Conservation (phyloP, 2,888 invertebrate species). For the Aspidiotus rigidus region DNA sequence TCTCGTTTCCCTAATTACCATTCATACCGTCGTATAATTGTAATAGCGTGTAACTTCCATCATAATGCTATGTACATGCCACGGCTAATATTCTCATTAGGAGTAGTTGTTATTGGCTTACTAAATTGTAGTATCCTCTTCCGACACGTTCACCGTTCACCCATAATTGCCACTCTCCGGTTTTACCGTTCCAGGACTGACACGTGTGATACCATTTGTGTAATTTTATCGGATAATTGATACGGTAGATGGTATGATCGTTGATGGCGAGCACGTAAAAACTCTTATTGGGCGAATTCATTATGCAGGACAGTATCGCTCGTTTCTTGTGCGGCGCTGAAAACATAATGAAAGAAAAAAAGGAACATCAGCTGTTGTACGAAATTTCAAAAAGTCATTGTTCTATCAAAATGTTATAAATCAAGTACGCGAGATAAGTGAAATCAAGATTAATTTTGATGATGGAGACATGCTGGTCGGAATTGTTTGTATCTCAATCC, state of each 20-base stretch:
- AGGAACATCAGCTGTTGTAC: neutral
- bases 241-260: slow-evolving; percentile 70
- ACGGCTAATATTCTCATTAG: no score
- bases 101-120: slow-evolving; percentile 45
- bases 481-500: no score
- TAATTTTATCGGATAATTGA: slow-evolving; percentile 59
- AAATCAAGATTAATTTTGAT: no score
- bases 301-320: slow-evolving; percentile 68
- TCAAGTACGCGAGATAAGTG: no score
- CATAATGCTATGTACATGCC: no score
- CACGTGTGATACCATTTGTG: slow-evolving; percentile 78
- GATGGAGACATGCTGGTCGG: no score
- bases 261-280: slow-evolving; percentile 72
- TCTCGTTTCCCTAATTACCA: no score
- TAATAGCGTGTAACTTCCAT: no score
- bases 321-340: slow-evolving; percentile 63
- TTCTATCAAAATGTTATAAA: no score
- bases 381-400: neutral
- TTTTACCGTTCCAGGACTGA: slow-evolving; percentile 79
- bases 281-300: slow-evolving; percentile 69
- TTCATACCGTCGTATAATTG: no score
- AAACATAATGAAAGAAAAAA: neutral
- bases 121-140: slow-evolving; percentile 76
- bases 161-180: slow-evolving; percentile 86
- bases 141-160: slow-evolving; percentile 76